phyloP scores from a whole-genome alignment of 2,888 invertebrate genomes.

The Caradrina clavipalpis region DNA sequence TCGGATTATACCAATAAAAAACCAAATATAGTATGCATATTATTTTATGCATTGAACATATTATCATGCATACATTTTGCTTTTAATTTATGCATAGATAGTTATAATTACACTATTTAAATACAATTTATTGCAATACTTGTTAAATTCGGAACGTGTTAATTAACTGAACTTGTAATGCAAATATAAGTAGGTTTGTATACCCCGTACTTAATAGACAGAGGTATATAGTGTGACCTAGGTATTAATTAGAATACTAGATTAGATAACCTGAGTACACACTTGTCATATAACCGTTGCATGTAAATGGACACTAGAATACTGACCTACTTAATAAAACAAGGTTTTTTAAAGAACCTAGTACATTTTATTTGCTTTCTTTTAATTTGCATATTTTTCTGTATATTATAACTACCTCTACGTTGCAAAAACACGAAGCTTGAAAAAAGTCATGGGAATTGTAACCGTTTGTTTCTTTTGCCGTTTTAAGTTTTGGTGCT shows the following conservation, averaged over 20 bases:
- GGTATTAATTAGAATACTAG: constrained; percentile 44
- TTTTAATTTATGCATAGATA: background rate
- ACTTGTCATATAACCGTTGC: constrained; percentile 23
- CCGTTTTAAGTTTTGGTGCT: background rate
- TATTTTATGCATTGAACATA: no score
- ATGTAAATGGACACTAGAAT: constrained; percentile 35
- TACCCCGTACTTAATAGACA: background rate
- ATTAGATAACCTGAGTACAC: constrained; percentile 30
- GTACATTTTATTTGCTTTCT: constrained; percentile 32
- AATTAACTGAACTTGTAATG: background rate
- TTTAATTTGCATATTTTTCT: constrained; percentile 37
- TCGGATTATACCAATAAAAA: no score
- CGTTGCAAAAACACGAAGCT: constrained; percentile 11
- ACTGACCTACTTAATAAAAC: constrained; percentile 31
- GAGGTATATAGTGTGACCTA: background rate
- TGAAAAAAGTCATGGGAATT: constrained; percentile 1
- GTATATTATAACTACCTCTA: background rate
- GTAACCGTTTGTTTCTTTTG: background rate
- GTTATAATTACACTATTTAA: background rate
- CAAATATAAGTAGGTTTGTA: background rate
- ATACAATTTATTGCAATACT: background rate
- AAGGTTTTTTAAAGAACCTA: constrained; percentile 16
- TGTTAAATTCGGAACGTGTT: background rate
- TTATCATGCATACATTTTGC: no score
- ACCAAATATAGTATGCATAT: no score